These are phyloP conservation scores for Danio choprae DNA, from an alignment of 2,797 vertebrate species.

Conservation along the genomic window DNA sequence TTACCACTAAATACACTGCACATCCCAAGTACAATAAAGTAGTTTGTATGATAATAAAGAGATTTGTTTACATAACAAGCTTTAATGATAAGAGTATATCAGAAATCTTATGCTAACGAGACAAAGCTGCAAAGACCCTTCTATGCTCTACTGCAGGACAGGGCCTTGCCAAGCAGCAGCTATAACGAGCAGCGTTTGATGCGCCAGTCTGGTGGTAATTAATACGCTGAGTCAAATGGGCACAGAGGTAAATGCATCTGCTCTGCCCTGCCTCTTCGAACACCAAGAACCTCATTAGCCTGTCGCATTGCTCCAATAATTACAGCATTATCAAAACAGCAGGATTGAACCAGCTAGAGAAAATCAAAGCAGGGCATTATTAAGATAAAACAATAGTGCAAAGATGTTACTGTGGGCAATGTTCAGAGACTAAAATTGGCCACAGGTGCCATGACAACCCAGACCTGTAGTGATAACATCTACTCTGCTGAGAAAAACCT, in stretches of 20 bases:
- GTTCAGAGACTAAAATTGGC: neutral
- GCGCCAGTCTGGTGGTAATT: conserved; percentile 48
- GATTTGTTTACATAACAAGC: neutral
- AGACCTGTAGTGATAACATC: neutral
- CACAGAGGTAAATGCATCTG: conserved; percentile 49
- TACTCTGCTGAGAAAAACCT: neutral
- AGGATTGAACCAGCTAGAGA: neutral
- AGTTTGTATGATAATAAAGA: neutral
- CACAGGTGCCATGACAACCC: conserved; percentile 25
- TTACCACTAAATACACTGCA: neutral
- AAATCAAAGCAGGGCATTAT: conserved; percentile 14
- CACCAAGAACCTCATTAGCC: conserved; percentile 47
- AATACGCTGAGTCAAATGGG: conserved; percentile 45
- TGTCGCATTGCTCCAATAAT: conserved; percentile 42
- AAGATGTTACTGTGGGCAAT: neutral
- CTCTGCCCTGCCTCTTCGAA: conserved; percentile 14
- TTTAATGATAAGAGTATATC: neutral
- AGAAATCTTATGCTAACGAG: conserved; percentile 34
- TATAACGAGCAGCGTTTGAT: conserved; percentile 16
- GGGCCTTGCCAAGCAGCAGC: conserved; percentile 13
- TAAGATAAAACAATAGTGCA: conserved; percentile 11
- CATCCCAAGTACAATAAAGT: neutral
- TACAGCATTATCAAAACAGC: conserved; percentile 47
- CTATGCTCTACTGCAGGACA: neutral
- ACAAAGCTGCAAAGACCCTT: conserved; percentile 16